Conservation (phyloP, 2,888 invertebrate species). For the Hyles lineata region DNA sequence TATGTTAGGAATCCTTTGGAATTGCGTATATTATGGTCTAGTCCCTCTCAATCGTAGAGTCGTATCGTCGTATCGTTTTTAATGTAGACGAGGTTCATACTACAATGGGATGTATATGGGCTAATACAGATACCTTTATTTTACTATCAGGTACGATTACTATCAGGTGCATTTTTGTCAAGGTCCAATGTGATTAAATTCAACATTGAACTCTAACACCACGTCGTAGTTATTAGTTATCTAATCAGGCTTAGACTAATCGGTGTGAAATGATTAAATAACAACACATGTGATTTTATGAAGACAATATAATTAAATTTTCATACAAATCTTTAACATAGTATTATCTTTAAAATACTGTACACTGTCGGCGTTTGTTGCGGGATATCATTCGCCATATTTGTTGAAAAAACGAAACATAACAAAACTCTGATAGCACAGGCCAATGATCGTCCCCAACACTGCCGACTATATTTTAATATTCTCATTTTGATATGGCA, state of each 20-base stretch:
- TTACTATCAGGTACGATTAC: too few relatives aligned
- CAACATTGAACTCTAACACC: background rate
- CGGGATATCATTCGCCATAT: slow-evolving; percentile 70
- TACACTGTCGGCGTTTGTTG: slow-evolving; percentile 84
- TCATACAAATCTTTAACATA: slow-evolving; percentile 93
- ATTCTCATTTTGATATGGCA: slow-evolving; percentile 87
- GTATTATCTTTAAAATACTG: slow-evolving; percentile 91
- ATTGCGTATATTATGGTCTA: too few relatives aligned
- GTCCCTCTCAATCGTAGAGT: too few relatives aligned
- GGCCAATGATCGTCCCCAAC: slow-evolving; percentile 72
- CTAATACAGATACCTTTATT: too few relatives aligned
- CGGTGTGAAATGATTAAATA: slow-evolving; percentile 47
- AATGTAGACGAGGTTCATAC: too few relatives aligned
- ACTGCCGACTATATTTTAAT: slow-evolving; percentile 75
- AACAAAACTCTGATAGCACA: slow-evolving; percentile 41
- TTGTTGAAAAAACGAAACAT: slow-evolving; percentile 54
- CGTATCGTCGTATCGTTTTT: too few relatives aligned
- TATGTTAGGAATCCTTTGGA: too few relatives aligned
- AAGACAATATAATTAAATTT: slow-evolving; percentile 88
- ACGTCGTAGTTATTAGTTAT: background rate
- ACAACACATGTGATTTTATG: slow-evolving; percentile 73
- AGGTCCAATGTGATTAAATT: too few relatives aligned
- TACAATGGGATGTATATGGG: too few relatives aligned
- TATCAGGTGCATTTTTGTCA: background rate
- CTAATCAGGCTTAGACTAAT: slow-evolving; percentile 34